These are phyloP conservation scores for Anthonomus grandis DNA, from an alignment of 1,140 invertebrate species.

Conservation along the genomic window DNA sequence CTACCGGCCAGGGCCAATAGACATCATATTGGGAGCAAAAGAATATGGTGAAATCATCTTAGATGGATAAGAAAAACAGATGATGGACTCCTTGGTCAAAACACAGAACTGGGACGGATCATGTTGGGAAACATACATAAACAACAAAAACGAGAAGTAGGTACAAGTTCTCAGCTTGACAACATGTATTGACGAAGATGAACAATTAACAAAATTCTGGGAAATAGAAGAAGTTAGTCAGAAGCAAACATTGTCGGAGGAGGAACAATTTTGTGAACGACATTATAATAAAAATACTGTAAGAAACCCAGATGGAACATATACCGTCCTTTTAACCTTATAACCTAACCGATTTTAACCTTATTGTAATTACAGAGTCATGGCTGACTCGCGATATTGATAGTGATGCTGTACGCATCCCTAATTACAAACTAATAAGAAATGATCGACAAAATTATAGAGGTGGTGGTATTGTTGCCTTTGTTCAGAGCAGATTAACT, in stretches of 20 bases:
- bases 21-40: background rate
- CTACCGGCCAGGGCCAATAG: background rate
- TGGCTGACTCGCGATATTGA: background rate
- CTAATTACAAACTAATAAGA: background rate
- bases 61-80: background rate
- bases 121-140: constrained; percentile 8
- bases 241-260: background rate
- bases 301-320: background rate
- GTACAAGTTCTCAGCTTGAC: background rate
- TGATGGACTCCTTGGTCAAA: constrained; percentile 16
- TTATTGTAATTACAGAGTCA: too few relatives aligned
- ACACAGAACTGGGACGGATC: constrained; percentile 27
- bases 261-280: background rate
- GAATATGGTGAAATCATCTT: background rate
- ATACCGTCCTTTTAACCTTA: background rate
- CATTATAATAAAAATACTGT: background rate
- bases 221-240: background rate
- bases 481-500: too few relatives aligned
- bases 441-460: background rate
- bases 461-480: too few relatives aligned
- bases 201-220: background rate
- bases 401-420: background rate
- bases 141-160: background rate
- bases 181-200: background rate
- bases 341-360: background rate